Evolutionary conservation across 2,888 invertebrate species (phyloP), one percentile per base, ranked within the genome.

Genomic region (Gasteruption jaculator): DNA sequence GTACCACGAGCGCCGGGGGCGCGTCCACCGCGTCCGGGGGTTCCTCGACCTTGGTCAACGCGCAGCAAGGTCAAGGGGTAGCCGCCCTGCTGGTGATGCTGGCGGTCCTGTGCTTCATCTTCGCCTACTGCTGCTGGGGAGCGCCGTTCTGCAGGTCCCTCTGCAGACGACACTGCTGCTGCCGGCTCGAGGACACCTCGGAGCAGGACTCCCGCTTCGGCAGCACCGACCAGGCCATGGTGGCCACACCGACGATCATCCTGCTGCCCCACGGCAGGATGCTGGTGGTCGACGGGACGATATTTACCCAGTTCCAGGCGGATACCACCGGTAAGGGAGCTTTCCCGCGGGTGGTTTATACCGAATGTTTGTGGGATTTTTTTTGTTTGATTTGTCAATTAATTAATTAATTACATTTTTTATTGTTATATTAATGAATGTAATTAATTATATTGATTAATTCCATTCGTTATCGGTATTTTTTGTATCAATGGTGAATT

Each of bases 61-160:
- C 61, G 34, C 69, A 65, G 46, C 68, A 65, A 34, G 65, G 69
- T 45, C 76, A 76, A 55, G 76, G 76, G 6, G 64, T 75, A 14
- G 74, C 75, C 8, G 75, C 75, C 20, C 66, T 77, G 8, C 62
- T 77, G 41, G 76, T 78, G 21, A 78, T 78, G 77, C 69, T 78
- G 27, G 74, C 74, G 4, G 77, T 78, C 18, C 65, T 78, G 40
- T 71, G 73, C 45, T 76, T 78, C 55, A 76, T 78, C 46, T 68
- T 78, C 40, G 68, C 76, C 34, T 78, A 78, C 53, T 78, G 77
- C 58, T 78, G 77, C 56, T 78, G 78, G 71, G 77, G 78, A 1
- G 76, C 77, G 1, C 78, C 78, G 4, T 76, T 76, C 49, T 75
- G 77, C 37, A 63, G 77, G 38, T 71, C 73, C 7, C 66, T 76